These are phyloP conservation scores for Hypsopygia costalis DNA, from an alignment of 2,888 invertebrate species.

Conservation along the genomic window DNA sequence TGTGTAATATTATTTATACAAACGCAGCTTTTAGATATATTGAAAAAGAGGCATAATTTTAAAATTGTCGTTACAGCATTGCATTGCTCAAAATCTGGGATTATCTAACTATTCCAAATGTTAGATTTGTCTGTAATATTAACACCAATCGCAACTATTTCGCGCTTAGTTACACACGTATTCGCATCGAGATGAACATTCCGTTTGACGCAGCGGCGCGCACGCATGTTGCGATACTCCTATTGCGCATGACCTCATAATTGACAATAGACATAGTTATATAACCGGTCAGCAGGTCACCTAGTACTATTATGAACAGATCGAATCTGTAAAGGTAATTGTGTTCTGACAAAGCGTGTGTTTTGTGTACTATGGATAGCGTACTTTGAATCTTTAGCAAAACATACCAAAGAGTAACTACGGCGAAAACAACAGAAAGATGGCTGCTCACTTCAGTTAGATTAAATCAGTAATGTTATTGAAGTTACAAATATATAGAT, in stretches of 20 bases:
- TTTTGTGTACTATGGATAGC: no score
- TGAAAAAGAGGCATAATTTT: no score
- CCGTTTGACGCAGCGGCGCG: conserved; percentile 16
- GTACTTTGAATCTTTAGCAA: no score
- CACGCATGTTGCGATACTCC: conserved; percentile 24
- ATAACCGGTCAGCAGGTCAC: conserved; percentile 57
- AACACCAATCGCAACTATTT: neutral
- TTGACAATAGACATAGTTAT: conserved; percentile 53
- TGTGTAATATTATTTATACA: neutral
- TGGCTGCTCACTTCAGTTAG: no score
- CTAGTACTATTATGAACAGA: conserved; percentile 25
- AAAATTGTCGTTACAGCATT: no score
- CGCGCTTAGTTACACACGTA: neutral
- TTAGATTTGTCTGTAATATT: neutral
- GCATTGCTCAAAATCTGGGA: no score
- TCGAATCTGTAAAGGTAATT: neutral
- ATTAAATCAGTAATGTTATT: no score
- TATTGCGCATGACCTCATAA: conserved; percentile 54
- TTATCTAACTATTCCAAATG: no score
- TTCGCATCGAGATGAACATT: neutral
- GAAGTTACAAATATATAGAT: no score
- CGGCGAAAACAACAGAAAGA: no score
- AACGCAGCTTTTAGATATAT: no score
- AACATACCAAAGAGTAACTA: no score
- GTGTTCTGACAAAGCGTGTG: neutral